Percentiles rank a stretch among this genome's conserved stretches.
Evolutionary conservation across 2,888 invertebrate species (phyloP).

Genomic region (Hydrotaea cyrtoneurina): DNA sequence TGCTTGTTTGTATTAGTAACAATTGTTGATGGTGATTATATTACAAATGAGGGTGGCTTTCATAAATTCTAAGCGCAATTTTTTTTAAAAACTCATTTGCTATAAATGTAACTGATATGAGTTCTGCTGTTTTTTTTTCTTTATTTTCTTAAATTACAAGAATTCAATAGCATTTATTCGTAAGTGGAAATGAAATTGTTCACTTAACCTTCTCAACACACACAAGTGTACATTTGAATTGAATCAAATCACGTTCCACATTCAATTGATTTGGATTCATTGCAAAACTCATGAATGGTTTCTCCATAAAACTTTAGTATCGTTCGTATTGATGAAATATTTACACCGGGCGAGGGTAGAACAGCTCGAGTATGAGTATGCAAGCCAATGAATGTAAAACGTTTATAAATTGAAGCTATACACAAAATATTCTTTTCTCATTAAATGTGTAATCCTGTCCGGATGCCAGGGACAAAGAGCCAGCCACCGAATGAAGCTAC

Average conservation of each 20-base stretch:
- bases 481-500: no score
- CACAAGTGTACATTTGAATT: not conserved
- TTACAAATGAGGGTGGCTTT: no score
- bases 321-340: not conserved
- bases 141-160: not conserved
- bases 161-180: not conserved
- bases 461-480: no score
- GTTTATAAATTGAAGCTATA: not conserved
- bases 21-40: no score
- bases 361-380: not conserved
- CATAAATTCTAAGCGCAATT: no score
- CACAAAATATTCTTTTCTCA: not conserved
- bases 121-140: no score
- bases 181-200: not conserved
- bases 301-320: conserved; percentile 8
- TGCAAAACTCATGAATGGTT: conserved; percentile 9
- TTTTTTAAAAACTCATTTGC: no score
- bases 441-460: no score
- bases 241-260: conserved; percentile 14
- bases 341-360: not conserved
- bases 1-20: no score
- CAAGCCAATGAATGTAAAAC: not conserved
- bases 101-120: no score
- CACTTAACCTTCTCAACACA: conserved; percentile 14
- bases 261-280: conserved; percentile 12